Evolutionary conservation across 1,140 invertebrate genomes (phyloP).

Genomic region (Popillia japonica): DNA sequence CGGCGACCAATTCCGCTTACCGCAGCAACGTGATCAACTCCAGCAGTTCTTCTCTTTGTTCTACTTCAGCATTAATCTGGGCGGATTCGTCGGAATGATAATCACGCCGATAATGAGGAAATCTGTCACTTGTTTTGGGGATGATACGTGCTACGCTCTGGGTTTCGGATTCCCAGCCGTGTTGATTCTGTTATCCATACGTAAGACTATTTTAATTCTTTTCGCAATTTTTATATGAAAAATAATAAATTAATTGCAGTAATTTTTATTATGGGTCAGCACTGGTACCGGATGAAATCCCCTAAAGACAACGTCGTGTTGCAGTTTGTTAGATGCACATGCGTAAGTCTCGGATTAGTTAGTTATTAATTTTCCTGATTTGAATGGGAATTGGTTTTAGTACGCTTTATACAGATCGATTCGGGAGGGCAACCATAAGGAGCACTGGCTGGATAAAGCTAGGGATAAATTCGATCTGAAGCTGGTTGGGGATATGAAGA

Average conservation of each 20-base stretch:
- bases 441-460: conserved; percentile 76
- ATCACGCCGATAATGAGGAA: conserved; percentile 76
- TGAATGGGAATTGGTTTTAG: conserved; percentile 21
- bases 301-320: conserved; percentile 75
- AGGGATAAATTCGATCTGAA: conserved; percentile 66
- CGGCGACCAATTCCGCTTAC: conserved; percentile 78
- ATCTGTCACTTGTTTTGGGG: conserved; percentile 75
- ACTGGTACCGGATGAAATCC: conserved; percentile 72
- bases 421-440: conserved; percentile 33
- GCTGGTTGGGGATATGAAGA: conserved; percentile 68
- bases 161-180: conserved; percentile 80
- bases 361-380: neutral
- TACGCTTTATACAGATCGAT: conserved; percentile 28
- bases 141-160: conserved; percentile 78
- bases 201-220: conserved; percentile 60
- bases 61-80: conserved; percentile 83
- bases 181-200: conserved; percentile 71
- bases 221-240: conserved; percentile 31
- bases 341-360: conserved; percentile 64
- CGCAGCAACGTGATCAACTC: conserved; percentile 66
- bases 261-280: conserved; percentile 74
- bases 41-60: conserved; percentile 80
- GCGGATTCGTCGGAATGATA: conserved; percentile 77
- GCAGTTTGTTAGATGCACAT: conserved; percentile 70
- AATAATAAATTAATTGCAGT: conserved; percentile 61